These are phyloP conservation scores for Myrmecobius fasciatus DNA, from an alignment of 2,113 vertebrate genomes.

Conservation along the genomic window DNA sequence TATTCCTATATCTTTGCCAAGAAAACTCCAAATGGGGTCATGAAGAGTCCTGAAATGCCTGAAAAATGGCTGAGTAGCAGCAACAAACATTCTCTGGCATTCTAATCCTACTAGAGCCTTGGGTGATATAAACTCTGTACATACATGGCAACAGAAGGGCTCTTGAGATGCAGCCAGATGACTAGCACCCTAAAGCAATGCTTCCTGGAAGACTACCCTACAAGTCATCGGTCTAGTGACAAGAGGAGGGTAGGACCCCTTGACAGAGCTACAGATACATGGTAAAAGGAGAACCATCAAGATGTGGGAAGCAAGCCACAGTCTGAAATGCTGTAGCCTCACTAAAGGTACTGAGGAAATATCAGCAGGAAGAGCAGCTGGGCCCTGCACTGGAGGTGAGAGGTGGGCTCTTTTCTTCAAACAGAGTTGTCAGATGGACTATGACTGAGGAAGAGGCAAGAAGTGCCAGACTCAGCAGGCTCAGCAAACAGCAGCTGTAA, in stretches of 20 bases:
- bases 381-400: background rate
- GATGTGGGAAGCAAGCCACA: background rate
- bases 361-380: background rate
- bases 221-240: background rate
- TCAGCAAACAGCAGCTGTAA: background rate
- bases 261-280: background rate
- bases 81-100: background rate
- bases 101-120: background rate
- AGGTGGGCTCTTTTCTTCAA: background rate
- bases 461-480: background rate
- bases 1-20: too few species aligned
- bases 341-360: background rate
- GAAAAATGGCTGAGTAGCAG: background rate
- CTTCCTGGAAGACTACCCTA: background rate
- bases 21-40: too few species aligned
- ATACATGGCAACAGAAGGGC: background rate
- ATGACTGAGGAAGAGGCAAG: background rate
- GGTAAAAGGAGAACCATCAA: background rate
- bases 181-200: background rate
- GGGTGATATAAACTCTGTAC: background rate
- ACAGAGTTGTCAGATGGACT: background rate
- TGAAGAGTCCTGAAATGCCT: background rate
- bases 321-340: background rate
- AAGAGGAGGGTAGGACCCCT: background rate
- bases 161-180: background rate